Evolutionary conservation across 2,113 vertebrate genomes (phyloP), one percentile per base, ranked within the genome.

Genomic region (Podilymbus podiceps): DNA sequence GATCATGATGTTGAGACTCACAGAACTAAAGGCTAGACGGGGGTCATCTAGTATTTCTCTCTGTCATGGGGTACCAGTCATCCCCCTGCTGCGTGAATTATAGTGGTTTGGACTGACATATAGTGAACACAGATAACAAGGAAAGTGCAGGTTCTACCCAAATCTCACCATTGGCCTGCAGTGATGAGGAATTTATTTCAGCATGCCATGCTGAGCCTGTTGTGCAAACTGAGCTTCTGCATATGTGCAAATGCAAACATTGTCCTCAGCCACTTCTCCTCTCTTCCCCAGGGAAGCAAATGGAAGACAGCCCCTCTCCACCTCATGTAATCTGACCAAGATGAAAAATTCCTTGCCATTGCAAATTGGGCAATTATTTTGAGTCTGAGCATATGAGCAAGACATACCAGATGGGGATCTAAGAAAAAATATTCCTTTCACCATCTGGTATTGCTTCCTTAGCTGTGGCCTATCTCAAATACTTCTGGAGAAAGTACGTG

Each of bases 171-270:
- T 20, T 55, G 12, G 10, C 15, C 40, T 76, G 27, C 71, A 42
- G 23, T 15, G 28, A 49, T 4, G 9, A 71, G 49, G 49, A 47
- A 11, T 60, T 92, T 33, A 16, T 62, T 85, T 93, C 4, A 16
- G 18, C 7, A 3, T 33, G 19, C 17, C 8, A 1, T 47, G 15
- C n/a, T 79, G 30, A 75, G 52, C 28, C 27, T 3, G 1, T 47
- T 52, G 28, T 55, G 31, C 2, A 6, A 9, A 73, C 19, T 33
- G 42, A 53, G 33, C 15, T 55, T 31, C 30, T 2, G 6, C 27
- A 23, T 72, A 28, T 0, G 0, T 21, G 35, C 8, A 24, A 25
- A 71, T n/a, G n/a, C 10, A 42, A 74, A 27, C 35, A 8, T 53
- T 8, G 14, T 50, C 20, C 1, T 10, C 17, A 50, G n/a, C 30